Base-by-base conservation (phyloP, 2,888 invertebrate genomes). In the Erebia epiphron region DNA sequence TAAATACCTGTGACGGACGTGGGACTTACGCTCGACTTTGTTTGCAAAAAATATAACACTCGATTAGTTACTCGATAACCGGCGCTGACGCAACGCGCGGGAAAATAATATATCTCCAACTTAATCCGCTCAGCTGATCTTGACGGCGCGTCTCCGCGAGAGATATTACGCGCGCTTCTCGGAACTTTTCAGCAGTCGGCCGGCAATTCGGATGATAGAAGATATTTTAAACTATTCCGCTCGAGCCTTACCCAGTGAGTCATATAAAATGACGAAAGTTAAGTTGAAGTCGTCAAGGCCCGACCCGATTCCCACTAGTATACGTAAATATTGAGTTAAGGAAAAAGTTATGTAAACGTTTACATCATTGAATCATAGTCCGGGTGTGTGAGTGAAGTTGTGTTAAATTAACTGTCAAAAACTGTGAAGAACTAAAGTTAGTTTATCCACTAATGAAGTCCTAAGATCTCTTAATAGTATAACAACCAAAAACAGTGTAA, bases 221-320 rank as follows among this genome's bases (percentile, higher is more conserved):
- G 77, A 81, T 78, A 82, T 80, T 84, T 82, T 78, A 78, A 80
- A 80, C 81, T 82, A 81, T 81, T 81, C 82, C 79, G 79, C 79
- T 76, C 76, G 80, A 76, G 79, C 76, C 75, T 77, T 80, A 63
- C 41, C 56, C 71, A 76, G 89, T 93, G 93, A 93, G 80, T 93
- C 92, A 93, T 86, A 81, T 87, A 92, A 90, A 91, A 93, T 92
- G 93, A 89, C 93, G 90, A 93, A 91, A 92, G 92, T 92, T 81
- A 93, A 92, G 86, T 89, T 92, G 89, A 93, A 93, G 80, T 83
- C 77, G 72, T 79, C 86, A 83, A 87, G 85, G 85, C 78, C 81
- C 77, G 79, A 76, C 74, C 80, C 80, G 80, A 82, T 82, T 77
- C 80, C 80, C 77, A 83, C 82, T 71, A 73, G 69, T 82, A 77